Base-by-base conservation (phyloP, 2,888 invertebrate species). In the Nomada goodeniana region DNA sequence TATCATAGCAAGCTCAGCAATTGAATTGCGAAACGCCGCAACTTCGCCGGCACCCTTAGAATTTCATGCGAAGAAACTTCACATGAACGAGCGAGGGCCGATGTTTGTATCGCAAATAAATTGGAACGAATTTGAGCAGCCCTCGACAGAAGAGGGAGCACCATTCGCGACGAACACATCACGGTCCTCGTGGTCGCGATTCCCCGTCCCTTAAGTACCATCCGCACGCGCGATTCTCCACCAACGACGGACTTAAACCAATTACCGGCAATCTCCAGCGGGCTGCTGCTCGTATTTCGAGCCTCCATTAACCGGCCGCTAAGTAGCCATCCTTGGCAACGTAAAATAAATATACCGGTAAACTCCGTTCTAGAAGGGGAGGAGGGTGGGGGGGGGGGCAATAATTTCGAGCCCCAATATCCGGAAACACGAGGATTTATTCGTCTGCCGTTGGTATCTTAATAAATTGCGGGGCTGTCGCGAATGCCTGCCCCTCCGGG, bases 381-480 rank as follows among this genome's bases (percentile, higher is more conserved):
- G n/a, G n/a, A n/a, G n/a, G n/a, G n/a, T n/a, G 57, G 42, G 63
- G 50, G 42, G 63, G 23, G 68, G 63, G 47, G 70, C 78, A 13
- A 60, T 77, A 77, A 80, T 70, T 80, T 47, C 44, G 69, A 44
- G 68, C 15, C 50, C 52, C 63, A 77, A 77, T 77, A 80, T 65
- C 69, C 52, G 52, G 69, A 67, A 76, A 76, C 72, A 44, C 64
- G 13, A 52, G 67, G 76, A 85, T 85, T 80, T 85, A 85, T 85
- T 77, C 59, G 59, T 67, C 60, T 60, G 47, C 60, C 59, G 29
- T 18, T 44, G 69, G 74, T n/a, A 65, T 65, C 36, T 36, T 80
- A 78, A 80, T 85, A 85, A 85, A 85, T 85, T 75, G 83, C 69
- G 67, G 36, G 72, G 36, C 68, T 71, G 61, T 71, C 76, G 55